Percentiles rank a stretch among this genome's conserved stretches.
phyloP scores from a whole-genome alignment of 2,113 vertebrate species.

The Neogobius melanostomus region DNA sequence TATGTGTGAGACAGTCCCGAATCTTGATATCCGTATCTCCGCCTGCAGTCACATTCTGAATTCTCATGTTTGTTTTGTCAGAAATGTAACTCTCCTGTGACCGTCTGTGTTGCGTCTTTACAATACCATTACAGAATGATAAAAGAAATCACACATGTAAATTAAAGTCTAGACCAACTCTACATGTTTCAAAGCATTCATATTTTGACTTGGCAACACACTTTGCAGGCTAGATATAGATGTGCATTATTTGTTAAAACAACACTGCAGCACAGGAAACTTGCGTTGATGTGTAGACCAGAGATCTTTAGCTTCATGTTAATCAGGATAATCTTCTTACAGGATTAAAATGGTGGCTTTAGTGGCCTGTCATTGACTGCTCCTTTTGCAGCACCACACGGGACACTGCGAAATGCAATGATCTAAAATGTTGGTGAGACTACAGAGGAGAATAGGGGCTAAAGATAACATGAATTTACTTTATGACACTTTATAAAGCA shows the following conservation, averaged over 20 bases:
- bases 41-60: too few relatives aligned
- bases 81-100: too few relatives aligned
- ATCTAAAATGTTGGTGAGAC: not conserved
- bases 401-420: not conserved
- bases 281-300: conserved; percentile 9
- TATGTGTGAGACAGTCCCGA: too few relatives aligned
- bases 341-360: conserved; percentile 29
- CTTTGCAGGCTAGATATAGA: not conserved
- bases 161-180: too few relatives aligned
- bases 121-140: too few relatives aligned
- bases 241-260: conserved; percentile 7
- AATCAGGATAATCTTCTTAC: conserved; percentile 43
- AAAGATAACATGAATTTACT: too few relatives aligned
- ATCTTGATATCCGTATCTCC: too few relatives aligned
- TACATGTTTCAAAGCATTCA: not conserved
- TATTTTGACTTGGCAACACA: not conserved
- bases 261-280: not conserved
- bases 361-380: not conserved
- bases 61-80: too few relatives aligned
- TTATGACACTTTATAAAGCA: too few relatives aligned
- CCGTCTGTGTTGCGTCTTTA: too few relatives aligned
- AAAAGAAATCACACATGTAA: too few relatives aligned
- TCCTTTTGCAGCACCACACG: not conserved
- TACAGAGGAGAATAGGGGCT: too few relatives aligned
- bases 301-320: conserved; percentile 13